A percentile compares a stretch with the other conserved stretches of the same genome.
These are phyloP conservation scores for Melolontha melolontha DNA, from an alignment of 2,888 invertebrate genomes.

Conservation along the genomic window DNA sequence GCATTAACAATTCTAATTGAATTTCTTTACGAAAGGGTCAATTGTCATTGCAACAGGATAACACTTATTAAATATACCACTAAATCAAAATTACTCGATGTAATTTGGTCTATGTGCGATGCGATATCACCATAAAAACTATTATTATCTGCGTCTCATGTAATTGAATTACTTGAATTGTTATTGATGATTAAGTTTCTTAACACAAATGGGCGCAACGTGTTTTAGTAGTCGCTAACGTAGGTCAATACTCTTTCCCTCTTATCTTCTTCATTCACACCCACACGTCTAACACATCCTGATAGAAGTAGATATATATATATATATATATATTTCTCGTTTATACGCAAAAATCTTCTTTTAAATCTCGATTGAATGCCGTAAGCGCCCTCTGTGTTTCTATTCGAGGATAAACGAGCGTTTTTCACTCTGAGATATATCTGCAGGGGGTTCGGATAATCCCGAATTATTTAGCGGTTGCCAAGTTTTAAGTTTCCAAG, in stretches of 20 bases:
- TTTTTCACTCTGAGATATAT: constrained; percentile 30
- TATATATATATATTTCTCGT: constrained; percentile 19
- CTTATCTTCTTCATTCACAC: constrained; percentile 29
- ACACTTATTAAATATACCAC: constrained; percentile 22
- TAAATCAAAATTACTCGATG: constrained; percentile 25
- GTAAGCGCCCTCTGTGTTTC: constrained; percentile 27
- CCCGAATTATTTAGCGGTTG: constrained; percentile 38
- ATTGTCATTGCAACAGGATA: constrained; percentile 15
- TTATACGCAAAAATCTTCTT: constrained; percentile 31
- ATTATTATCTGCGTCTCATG: constrained; percentile 23
- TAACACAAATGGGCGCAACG: constrained; percentile 9
- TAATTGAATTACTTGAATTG: constrained; percentile 33
- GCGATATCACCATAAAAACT: constrained; percentile 8
- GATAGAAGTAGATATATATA: constrained; percentile 27
- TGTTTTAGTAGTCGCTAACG: background rate
- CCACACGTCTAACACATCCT: constrained; percentile 28
- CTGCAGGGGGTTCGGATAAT: constrained; percentile 28
- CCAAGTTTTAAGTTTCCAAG: constrained; percentile 31
- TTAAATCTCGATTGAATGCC: constrained; percentile 36
- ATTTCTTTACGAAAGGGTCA: background rate
- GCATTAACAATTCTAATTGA: too few relatives aligned
- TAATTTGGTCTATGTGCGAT: constrained; percentile 14
- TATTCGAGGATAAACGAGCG: constrained; percentile 30
- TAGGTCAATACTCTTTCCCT: constrained; percentile 32
- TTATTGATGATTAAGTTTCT: constrained; percentile 32